A percentile compares a stretch with the other conserved stretches of the same genome.
phyloP scores from a whole-genome alignment of 2,797 vertebrate genomes.

The Melanotaenia trifasciata region DNA sequence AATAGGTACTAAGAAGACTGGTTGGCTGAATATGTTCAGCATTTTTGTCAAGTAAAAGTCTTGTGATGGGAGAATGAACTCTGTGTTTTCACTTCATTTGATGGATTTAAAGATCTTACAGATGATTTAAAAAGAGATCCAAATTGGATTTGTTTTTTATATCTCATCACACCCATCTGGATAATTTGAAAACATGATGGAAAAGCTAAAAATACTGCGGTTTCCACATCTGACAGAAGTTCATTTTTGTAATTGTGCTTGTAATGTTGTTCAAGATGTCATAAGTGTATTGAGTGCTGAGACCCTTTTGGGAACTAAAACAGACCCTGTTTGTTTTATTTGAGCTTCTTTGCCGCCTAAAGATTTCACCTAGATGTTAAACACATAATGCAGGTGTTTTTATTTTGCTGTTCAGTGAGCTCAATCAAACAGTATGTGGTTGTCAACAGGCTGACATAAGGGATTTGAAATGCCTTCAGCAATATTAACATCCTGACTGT shows the following conservation, averaged over 20 bases:
- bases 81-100: slow-evolving; percentile 18
- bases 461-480: slow-evolving; percentile 21
- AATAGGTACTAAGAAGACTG: slow-evolving; percentile 41
- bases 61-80: slow-evolving; percentile 28
- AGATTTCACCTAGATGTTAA: slow-evolving; percentile 18
- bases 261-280: slow-evolving; percentile 21
- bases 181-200: slow-evolving; percentile 7
- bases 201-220: slow-evolving; percentile 22
- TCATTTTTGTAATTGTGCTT: background rate
- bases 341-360: slow-evolving; percentile 3
- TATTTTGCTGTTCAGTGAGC: slow-evolving; percentile 21
- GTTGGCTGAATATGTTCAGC: slow-evolving; percentile 22
- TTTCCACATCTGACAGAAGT: slow-evolving; percentile 6
- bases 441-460: slow-evolving; percentile 9
- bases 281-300: slow-evolving; percentile 1
- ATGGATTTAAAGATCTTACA: slow-evolving; percentile 20
- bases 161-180: slow-evolving; percentile 5
- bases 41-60: slow-evolving; percentile 18
- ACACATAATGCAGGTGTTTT: background rate
- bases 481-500: slow-evolving; percentile 12
- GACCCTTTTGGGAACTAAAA: background rate
- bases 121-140: background rate
- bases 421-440: slow-evolving; percentile 18
- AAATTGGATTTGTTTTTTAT: slow-evolving; percentile 2
- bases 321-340: slow-evolving; percentile 4